phyloP scores from a whole-genome alignment of 2,113 vertebrate species.

The Microcebus lehilahytsara region DNA sequence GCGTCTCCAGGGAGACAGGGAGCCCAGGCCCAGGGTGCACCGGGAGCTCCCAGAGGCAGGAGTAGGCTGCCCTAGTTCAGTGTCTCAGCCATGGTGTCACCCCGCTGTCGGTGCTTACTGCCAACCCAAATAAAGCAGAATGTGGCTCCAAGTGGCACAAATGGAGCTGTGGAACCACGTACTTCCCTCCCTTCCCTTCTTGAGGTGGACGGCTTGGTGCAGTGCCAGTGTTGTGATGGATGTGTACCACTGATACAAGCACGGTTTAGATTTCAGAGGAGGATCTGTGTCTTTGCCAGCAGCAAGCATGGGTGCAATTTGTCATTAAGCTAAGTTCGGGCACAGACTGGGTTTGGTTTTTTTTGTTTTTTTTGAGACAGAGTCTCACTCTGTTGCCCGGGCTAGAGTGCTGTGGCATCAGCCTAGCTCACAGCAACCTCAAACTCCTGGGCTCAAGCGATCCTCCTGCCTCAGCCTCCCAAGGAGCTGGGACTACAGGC shows the following conservation, averaged over 20 bases:
- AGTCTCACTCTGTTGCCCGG: too few relatives aligned
- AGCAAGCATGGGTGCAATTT: neutral
- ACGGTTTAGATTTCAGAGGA: neutral
- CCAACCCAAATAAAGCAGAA: conserved; percentile 65
- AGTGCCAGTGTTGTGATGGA: neutral
- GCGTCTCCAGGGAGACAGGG: neutral
- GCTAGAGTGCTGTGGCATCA: too few relatives aligned
- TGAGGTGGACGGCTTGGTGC: neutral
- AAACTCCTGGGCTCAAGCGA: too few relatives aligned
- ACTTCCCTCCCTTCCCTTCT: neutral
- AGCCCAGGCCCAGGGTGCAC: neutral
- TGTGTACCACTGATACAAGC: neutral
- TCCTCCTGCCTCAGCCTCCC: too few relatives aligned
- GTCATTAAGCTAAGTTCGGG: neutral
- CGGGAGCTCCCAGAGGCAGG: conserved; percentile 24
- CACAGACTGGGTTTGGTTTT: neutral
- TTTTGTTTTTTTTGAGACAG: too few relatives aligned
- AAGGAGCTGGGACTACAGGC: too few relatives aligned
- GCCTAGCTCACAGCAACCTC: too few relatives aligned
- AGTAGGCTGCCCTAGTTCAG: conserved; percentile 66
- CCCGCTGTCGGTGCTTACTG: conserved; percentile 53
- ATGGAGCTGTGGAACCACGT: neutral
- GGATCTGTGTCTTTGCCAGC: neutral
- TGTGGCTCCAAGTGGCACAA: conserved; percentile 44
- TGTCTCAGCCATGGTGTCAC: conserved; percentile 12